These are phyloP conservation scores for Mesodorylaimus sp. DNA, from an alignment of 2,888 invertebrate genomes.

Conservation along the genomic window DNA sequence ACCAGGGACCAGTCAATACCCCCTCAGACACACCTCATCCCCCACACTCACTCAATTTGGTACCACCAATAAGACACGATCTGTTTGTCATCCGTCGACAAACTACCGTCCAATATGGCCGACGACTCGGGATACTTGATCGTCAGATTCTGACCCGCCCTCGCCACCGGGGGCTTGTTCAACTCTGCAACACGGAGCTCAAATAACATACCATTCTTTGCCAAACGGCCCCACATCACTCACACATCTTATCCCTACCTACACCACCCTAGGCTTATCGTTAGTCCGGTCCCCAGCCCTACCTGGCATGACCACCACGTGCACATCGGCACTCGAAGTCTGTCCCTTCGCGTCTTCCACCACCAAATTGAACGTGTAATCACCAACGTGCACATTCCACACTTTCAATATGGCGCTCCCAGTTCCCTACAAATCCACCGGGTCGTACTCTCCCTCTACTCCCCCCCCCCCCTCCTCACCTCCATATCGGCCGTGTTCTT, in stretches of 20 bases:
- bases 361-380: not conserved
- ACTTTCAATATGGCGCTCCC: not conserved
- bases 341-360: not conserved
- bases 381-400: not conserved
- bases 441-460: no score
- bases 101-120: not conserved
- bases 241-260: no score
- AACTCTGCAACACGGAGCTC: conserved; percentile 3
- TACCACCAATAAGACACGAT: not conserved
- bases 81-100: not conserved
- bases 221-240: no score
- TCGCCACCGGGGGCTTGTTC: conserved; percentile 2
- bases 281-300: no score
- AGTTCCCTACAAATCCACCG: not conserved
- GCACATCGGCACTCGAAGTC: not conserved
- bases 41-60: conserved; percentile 4
- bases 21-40: no score
- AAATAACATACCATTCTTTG: no score
- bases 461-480: no score
- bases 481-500: no score
- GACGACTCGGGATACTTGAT: not conserved
- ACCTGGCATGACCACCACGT: not conserved
- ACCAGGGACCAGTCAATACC: no score
- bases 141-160: conserved; percentile 3
- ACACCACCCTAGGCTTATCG: no score